phyloP scores from a whole-genome alignment of 2,113 vertebrate species.

The Gavia stellata region DNA sequence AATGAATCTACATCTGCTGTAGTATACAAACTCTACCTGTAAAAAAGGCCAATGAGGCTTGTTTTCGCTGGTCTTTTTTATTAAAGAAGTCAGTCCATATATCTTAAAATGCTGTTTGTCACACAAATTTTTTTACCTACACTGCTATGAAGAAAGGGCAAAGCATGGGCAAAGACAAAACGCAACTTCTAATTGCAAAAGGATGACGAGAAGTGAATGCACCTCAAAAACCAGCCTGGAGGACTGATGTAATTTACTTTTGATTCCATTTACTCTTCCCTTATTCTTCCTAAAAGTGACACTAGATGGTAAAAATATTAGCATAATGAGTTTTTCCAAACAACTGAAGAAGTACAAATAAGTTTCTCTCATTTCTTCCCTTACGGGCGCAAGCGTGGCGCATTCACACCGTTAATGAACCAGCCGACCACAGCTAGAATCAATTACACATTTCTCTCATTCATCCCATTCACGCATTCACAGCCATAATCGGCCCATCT shows the following conservation, averaged over 20 bases:
- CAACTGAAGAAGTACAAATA: slow-evolving; percentile 17
- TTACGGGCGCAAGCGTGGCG: not conserved
- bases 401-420: slow-evolving; percentile 79
- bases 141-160: not conserved
- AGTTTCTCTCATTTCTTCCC: not conserved
- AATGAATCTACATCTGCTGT: not conserved
- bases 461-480: slow-evolving; percentile 77
- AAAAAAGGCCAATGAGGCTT: not conserved
- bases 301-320: not conserved
- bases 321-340: slow-evolving; percentile 36
- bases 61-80: slow-evolving; percentile 8
- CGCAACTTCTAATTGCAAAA: not conserved
- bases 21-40: not conserved
- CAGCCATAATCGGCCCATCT: slow-evolving; percentile 71
- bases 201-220: slow-evolving; percentile 6
- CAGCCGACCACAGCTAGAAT: slow-evolving; percentile 75
- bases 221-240: slow-evolving; percentile 11
- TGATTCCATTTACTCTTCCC: slow-evolving; percentile 26
- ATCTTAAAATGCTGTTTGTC: slow-evolving; percentile 4
- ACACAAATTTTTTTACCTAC: not conserved
- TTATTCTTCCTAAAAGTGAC: not conserved
- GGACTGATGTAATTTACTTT: not conserved
- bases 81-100: slow-evolving; percentile 6
- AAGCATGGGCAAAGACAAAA: not conserved
- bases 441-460: slow-evolving; percentile 80